Conservation (phyloP, 2,888 invertebrate species). For the Rhyacophila evoluta region DNA sequence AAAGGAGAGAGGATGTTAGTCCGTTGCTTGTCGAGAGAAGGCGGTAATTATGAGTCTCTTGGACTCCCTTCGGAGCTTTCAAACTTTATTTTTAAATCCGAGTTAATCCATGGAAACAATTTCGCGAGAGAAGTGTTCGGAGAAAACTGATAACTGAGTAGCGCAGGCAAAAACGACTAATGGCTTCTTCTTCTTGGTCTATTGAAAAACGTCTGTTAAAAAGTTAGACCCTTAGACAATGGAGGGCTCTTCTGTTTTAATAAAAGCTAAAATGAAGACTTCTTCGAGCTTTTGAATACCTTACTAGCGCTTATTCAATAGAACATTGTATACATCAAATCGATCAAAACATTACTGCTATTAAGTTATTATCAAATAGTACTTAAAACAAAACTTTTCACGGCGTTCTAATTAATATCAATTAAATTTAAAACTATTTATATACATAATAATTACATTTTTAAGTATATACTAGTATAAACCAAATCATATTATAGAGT, state of each 20-base stretch:
- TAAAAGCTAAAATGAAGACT: slow-evolving; percentile 26
- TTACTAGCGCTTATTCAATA: background rate
- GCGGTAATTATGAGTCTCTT: slow-evolving; percentile 49
- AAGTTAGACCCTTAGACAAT: slow-evolving; percentile 31
- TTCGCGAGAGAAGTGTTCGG: slow-evolving; percentile 35
- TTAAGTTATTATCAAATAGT: too few species aligned
- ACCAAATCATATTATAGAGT: too few species aligned
- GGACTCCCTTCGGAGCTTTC: slow-evolving; percentile 39
- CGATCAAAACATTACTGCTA: too few species aligned
- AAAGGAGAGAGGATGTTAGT: slow-evolving; percentile 50
- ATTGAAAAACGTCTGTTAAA: slow-evolving; percentile 41
- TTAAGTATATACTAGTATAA: too few species aligned
- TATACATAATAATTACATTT: too few species aligned
- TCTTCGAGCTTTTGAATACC: background rate
- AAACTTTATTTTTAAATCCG: slow-evolving; percentile 54
- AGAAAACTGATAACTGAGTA: slow-evolving; percentile 39
- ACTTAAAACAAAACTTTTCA: too few species aligned
- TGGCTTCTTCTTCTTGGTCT: slow-evolving; percentile 38
- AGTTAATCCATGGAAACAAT: slow-evolving; percentile 49
- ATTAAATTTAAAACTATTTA: too few species aligned
- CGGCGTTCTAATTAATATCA: too few species aligned
- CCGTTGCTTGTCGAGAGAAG: slow-evolving; percentile 33
- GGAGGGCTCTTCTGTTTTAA: slow-evolving; percentile 41
- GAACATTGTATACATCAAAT: too few species aligned
- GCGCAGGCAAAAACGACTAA: slow-evolving; percentile 34